Base-by-base conservation (phyloP, 1,140 invertebrate species). In the Sminthurinus signatus region DNA sequence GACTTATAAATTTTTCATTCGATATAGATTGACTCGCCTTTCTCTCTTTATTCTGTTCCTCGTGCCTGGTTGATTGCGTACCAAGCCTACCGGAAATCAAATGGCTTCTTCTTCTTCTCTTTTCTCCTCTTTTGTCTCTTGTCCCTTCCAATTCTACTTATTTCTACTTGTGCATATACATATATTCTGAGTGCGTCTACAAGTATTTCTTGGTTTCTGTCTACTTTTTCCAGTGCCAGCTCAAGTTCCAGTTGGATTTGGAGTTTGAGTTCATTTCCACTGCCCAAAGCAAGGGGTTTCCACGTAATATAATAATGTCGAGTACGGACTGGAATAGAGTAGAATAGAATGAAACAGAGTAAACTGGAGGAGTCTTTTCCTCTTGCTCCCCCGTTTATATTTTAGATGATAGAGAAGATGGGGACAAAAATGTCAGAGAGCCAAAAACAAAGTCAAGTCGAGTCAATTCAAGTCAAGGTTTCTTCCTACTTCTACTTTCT, bases 31-130 rank as follows among this genome's bases (percentile, higher is more conserved):
- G 44, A 29, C 58, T 50, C 36, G 43, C 44, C 44, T 64, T 42
- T 44, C n/a, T n/a, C n/a, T n/a, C n/a, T n/a, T 54, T 55, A 36
- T 64, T 64, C 62, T 46, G 5, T 36, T 36, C 32, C 32, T 36
- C 15, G 32, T 36, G 32, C 32, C 32, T 36, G 64, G 58, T 43
- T 65, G 59, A 65, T 65, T 65, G 64, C 58, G 59, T 54, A 65
- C 36, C 59, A 46, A 65, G 58, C 59, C 51, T 61, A 51, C 64
- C 64, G 64, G 64, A 65, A 65, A 65, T 65, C 58, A 65, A 61
- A 65, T 50, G 59, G 29, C 50, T 65, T 51, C 64, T 65, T 52
- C 59, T 57, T 64, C 27, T 51, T 8, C 23, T 31, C 23, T 8
- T 5, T 36, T 15, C 32, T 36, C 32, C 32, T 36, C 32, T n/a